Conservation (phyloP, 2,113 vertebrate species). For the Hemichromis elongatus region DNA sequence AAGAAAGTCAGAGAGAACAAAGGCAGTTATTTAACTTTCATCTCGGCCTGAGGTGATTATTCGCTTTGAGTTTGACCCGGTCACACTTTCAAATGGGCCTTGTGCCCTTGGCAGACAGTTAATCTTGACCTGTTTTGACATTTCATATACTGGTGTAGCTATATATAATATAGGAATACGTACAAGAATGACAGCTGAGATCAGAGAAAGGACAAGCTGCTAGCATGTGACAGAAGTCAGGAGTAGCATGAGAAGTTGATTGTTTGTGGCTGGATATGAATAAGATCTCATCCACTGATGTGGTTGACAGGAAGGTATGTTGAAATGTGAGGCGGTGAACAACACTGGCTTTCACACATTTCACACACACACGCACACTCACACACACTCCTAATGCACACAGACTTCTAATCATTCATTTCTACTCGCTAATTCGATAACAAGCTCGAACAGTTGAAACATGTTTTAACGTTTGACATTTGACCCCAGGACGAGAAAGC, state of each 20-base stretch:
- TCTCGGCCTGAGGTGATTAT: constrained; percentile 49
- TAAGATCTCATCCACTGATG: not conserved
- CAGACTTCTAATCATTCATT: constrained; percentile 26
- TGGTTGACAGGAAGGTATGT: constrained; percentile 10
- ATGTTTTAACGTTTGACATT: constrained; percentile 72
- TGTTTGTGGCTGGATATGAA: not conserved
- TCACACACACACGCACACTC: not conserved
- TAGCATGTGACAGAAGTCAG: constrained; percentile 14
- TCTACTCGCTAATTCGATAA: constrained; percentile 62
- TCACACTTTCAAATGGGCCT: constrained; percentile 21
- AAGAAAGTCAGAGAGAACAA: constrained; percentile 54
- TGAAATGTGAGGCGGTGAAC: not conserved
- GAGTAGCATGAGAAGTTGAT: constrained; percentile 1
- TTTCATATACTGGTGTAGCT: not conserved
- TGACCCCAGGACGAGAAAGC: constrained; percentile 32
- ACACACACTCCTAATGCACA: constrained; percentile 13
- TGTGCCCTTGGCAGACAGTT: not conserved
- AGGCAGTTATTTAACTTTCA: constrained; percentile 55
- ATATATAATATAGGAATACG: not conserved
- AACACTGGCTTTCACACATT: constrained; percentile 11
- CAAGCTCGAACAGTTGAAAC: constrained; percentile 51
- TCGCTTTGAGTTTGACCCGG: constrained; percentile 41
- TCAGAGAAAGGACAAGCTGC: not conserved
- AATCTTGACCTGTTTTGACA: constrained; percentile 1
- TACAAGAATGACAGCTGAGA: not conserved